Evolutionary conservation across 1,140 invertebrate genomes (phyloP), one percentile per base, ranked within the genome.

Genomic region (Penaeus indicus): DNA sequence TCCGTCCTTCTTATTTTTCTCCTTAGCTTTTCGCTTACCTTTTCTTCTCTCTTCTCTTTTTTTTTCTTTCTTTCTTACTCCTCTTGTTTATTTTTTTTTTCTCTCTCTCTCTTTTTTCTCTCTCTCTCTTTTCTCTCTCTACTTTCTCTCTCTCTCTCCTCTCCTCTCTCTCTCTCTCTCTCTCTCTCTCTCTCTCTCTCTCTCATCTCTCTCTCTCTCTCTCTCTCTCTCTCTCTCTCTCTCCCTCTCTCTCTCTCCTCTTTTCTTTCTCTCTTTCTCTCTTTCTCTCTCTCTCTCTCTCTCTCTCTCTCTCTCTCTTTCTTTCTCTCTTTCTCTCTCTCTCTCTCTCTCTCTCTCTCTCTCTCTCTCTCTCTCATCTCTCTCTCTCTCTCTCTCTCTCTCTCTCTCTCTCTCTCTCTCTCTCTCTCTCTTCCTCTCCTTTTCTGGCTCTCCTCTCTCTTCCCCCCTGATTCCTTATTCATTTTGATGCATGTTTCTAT

Each of bases 261-360:
- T 67, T 7, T 60, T 79, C 77, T 38, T 22, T 79, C 77, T 38
- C 77, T 79, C 13, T 79, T 42, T 38, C 32, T 79, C 77, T 38
- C 77, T 38, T 10, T 79, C 77, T 38, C 32, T 38, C 32, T 13
- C 77, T 79, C 32, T 79, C 77, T 38, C 77, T 79, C 13, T 79
- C 32, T 38, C 32, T 79, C 77, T 38, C 77, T 79, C 77, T 38
- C 32, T 79, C 13, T 79, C 13, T 38, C 32, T 79, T 42, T 38
- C 77, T 79, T 10, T 79, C 77, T 38, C 27, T 79, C 25, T 79
- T 32, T 38, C 38, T 79, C 77, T 38, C 77, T 79, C 27, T 79
- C 32, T 32, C 38, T 79, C 21, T 19, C 21, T 42, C n/a, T 42
- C 77, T 54, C 47, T 22, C 38, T 47, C 5, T 1, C 32, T 54